Percentiles rank a stretch among this genome's conserved stretches.
Conservation (phyloP, 2,797 vertebrate genomes). For the Anniella stebbinsi region DNA sequence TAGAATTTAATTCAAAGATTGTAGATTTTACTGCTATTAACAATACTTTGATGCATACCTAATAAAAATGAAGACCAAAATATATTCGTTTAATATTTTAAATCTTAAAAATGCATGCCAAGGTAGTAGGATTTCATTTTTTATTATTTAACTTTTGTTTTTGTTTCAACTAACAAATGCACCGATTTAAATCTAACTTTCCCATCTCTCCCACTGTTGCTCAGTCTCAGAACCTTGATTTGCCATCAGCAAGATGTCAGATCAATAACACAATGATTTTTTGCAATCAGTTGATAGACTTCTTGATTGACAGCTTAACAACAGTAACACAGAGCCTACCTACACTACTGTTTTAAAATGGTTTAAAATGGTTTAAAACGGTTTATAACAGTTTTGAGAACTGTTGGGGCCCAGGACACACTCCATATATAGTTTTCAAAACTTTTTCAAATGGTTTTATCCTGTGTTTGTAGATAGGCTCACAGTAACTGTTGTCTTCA, state of each 20-base stretch:
- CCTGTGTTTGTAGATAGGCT: too few species aligned
- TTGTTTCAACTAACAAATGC: slow-evolving; percentile 46
- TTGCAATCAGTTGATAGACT: slow-evolving; percentile 49
- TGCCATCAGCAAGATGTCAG: slow-evolving; percentile 29
- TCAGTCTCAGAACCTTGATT: slow-evolving; percentile 44
- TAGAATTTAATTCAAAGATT: not conserved
- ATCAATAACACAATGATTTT: slow-evolving; percentile 56
- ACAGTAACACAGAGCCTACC: not conserved
- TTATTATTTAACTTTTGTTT: slow-evolving; percentile 16
- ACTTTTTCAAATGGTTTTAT: too few species aligned
- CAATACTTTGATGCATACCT: not conserved
- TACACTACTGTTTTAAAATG: too few species aligned
- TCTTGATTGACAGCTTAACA: slow-evolving; percentile 48
- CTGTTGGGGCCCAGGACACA: too few species aligned
- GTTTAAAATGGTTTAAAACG: too few species aligned
- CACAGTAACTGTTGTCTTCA: not conserved
- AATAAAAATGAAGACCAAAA: not conserved
- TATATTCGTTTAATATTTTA: too few species aligned
- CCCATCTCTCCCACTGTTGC: slow-evolving; percentile 34
- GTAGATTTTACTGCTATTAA: not conserved
- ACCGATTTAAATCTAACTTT: slow-evolving; percentile 57
- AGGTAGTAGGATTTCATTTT: slow-evolving; percentile 20
- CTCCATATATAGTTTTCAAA: too few species aligned
- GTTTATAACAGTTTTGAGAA: too few species aligned
- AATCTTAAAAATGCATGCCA: not conserved